Percentiles rank a stretch among this genome's conserved stretches.
Conservation (phyloP, 2,888 invertebrate species). For the Meghimatium bilineatum region DNA sequence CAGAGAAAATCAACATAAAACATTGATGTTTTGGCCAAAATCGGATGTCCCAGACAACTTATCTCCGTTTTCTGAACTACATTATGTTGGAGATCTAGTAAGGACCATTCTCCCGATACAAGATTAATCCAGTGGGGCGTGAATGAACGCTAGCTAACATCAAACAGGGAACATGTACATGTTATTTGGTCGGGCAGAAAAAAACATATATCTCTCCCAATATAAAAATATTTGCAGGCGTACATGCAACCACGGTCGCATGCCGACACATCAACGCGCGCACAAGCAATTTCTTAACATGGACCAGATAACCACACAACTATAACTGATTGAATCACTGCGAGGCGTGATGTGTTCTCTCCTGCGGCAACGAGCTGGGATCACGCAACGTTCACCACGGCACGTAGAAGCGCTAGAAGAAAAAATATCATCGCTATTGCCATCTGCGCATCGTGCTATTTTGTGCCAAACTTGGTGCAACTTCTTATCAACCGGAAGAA, state of each 20-base stretch:
- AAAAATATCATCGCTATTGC: background rate
- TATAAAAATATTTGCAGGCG: background rate
- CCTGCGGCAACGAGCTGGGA: background rate
- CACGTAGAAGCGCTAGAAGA: background rate
- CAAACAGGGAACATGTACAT: too few species aligned
- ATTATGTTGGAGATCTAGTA: too few species aligned
- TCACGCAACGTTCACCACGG: background rate
- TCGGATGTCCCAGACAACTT: too few species aligned
- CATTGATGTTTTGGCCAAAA: too few species aligned
- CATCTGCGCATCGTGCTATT: background rate
- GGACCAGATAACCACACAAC: background rate
- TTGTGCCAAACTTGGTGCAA: background rate
- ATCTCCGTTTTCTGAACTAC: too few species aligned
- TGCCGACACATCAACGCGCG: slow-evolving; percentile 14
- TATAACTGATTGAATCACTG: slow-evolving; percentile 1
- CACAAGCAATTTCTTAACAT: background rate
- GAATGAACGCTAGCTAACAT: too few species aligned
- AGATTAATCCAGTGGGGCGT: too few species aligned
- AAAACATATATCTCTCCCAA: too few species aligned
- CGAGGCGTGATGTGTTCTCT: slow-evolving; percentile 9
- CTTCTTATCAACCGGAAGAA: background rate
- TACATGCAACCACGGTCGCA: slow-evolving; percentile 22
- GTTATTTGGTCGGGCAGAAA: too few species aligned
- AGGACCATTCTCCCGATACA: too few species aligned
- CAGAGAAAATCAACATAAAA: too few species aligned